Evolutionary conservation across 1,140 invertebrate species (phyloP), one percentile per base, ranked within the genome.

Genomic region (Cydia strobilella): DNA sequence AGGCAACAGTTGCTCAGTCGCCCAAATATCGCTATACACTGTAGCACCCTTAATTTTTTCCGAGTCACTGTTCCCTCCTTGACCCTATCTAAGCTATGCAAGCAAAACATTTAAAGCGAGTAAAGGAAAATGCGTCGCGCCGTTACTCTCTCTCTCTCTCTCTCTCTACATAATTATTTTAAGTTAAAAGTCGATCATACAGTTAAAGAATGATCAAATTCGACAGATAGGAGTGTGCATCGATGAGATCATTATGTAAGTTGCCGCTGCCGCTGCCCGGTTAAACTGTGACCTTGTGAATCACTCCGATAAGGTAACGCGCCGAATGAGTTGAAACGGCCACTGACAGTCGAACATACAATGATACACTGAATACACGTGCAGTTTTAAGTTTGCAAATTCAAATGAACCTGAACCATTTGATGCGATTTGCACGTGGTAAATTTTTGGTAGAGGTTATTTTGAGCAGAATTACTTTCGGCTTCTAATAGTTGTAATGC

Each of bases 241-340:
- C 20, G 86, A 89, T 90, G 87, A 91, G 88, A 84, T 91, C 88
- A 91, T 80, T 83, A 85, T 86, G 80, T 88, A 83, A 82, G 84
- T 82, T 85, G 82, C 76, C 80, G 80, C 87, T 82, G 84, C 82
- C 84, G 80, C 86, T 82, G 84, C 81, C 84, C 84, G 84, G 87
- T 90, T 87, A 84, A 90, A 90, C 87, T 88, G 81, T 79, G 88
- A 88, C 89, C 89, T 91, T 91, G 89, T 88, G 88, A 91, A 86
- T 90, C 88, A 87, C 79, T 73, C 83, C 81, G 89, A 91, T 90
- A 91, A 88, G 88, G 86, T 82, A 80, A 82, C 75, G 25, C 31
- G 75, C 81, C 80, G 79, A 87, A 86, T 81, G 76, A 76, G 80
- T 80, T 82, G 27, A 18, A 42, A 18, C 65, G 65, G 65, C 35